Percentiles rank a stretch among this genome's conserved stretches.
Evolutionary conservation across 2,797 vertebrate genomes (phyloP).

Genomic region (Protonibea diacanthus): DNA sequence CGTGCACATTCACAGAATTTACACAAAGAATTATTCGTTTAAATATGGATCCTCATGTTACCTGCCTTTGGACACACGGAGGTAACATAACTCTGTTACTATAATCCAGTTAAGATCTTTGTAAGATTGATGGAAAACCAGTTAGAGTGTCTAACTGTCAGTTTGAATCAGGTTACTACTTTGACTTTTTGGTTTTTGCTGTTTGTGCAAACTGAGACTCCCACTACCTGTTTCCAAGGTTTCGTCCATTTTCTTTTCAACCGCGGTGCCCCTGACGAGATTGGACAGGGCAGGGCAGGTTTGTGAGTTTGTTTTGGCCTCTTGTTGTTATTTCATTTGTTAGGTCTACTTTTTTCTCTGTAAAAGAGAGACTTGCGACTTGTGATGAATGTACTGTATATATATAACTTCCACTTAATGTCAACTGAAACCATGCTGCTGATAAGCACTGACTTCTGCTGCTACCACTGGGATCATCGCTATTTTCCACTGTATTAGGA

Average conservation of each 20-base stretch:
- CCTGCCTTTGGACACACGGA: conserved; percentile 32
- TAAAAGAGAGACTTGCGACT: neutral
- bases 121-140: conserved; percentile 43
- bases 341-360: neutral
- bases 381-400: conserved; percentile 1
- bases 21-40: conserved; percentile 45
- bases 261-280: neutral
- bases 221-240: neutral
- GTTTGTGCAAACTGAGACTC: conserved; percentile 22
- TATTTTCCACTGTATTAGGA: conserved; percentile 53
- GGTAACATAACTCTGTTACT: conserved; percentile 46
- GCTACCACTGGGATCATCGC: conserved; percentile 26
- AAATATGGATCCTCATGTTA: conserved; percentile 49
- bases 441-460: conserved; percentile 44
- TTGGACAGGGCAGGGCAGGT: neutral
- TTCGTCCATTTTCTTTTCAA: conserved; percentile 21
- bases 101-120: conserved; percentile 56
- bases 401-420: conserved; percentile 22
- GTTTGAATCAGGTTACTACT: conserved; percentile 33
- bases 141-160: conserved; percentile 27
- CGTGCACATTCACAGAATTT: conserved; percentile 18
- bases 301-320: conserved; percentile 6
- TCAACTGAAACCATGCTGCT: conserved; percentile 29
- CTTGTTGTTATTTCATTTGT: conserved; percentile 19
- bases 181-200: conserved; percentile 5